Base-by-base conservation (phyloP, 2,888 invertebrate species). In the Trissolcus brochymenae region DNA sequence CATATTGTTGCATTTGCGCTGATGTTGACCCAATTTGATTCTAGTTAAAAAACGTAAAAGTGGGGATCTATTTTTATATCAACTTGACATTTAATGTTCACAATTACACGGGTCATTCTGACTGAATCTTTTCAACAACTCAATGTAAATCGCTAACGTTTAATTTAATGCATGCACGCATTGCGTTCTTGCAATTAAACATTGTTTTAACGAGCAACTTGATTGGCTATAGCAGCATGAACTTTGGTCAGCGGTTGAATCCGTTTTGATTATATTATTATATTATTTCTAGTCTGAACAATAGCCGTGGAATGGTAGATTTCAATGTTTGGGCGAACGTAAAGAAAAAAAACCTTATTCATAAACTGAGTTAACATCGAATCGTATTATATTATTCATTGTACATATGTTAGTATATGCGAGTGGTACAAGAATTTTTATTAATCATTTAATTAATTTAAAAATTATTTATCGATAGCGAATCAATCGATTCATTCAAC, bases 221-320 rank as follows among this genome's bases (percentile, higher is more conserved):
- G 68, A 64, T 70, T 70, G 65, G 64, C 65, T 60, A 55, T 17
- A 11, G 35, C 9, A 64, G 65, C 7, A 41, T 50, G 40, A 25
- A 64, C 35, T 57, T 67, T 29, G 61, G 54, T 62, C 35, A 11
- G 57, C 35, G 51, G 61, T 17, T 11, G 25, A 11, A 2, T 51
- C 25, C 21, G 19, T 54, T 61, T 25, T 61, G 62, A 64, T 72
- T 11, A 66, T 66, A 25, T 35, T 35, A 35, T 35, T 35, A 35
- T 35, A 35, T 25, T 35, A 35, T 11, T 67, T 76, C 76, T 76
- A 76, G 76, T 76, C 72, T 67, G 55, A 64, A 59, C 43, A 61
- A 57, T 67, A 16, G 35, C 54, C 61, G 50, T 21, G 13, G 49
- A 6, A 49, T 61, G 25, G n/a, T 50, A 53, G 61, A 54, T 62